Evolutionary conservation across 23 tunicate genomes (phyloP).

Genomic region (Oikopleura vanhoeffeni): DNA sequence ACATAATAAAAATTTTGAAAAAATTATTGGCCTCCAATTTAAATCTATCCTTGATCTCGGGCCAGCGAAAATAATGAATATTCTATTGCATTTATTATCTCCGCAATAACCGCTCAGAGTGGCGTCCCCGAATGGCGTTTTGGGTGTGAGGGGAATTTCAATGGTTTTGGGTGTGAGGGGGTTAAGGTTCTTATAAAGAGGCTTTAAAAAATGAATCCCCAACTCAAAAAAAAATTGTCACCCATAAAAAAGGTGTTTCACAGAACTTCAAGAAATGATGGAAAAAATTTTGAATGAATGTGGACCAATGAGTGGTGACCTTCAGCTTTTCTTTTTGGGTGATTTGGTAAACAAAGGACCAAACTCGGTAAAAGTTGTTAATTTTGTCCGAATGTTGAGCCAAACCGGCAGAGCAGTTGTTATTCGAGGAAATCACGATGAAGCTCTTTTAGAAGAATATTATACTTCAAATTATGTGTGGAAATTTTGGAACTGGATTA

Average conservation of each 20-base stretch:
- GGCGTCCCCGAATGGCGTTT: too few species aligned
- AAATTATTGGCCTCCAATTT: too few species aligned
- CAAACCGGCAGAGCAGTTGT: constrained; percentile 13
- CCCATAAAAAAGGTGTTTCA: background rate
- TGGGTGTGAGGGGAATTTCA: too few species aligned
- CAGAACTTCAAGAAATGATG: background rate
- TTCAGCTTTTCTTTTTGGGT: constrained; percentile 38
- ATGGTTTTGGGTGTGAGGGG: too few species aligned
- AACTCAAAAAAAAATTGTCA: too few species aligned
- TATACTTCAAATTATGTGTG: background rate
- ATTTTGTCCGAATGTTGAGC: constrained; percentile 19
- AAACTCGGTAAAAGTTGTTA: constrained; percentile 29
- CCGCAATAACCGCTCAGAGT: too few species aligned
- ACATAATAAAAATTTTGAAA: too few species aligned
- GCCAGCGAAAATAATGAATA: too few species aligned
- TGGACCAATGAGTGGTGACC: background rate
- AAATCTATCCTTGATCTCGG: too few species aligned
- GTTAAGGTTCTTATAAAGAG: too few species aligned
- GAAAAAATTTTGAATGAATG: background rate
- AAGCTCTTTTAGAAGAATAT: constrained; percentile 31
- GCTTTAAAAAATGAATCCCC: too few species aligned
- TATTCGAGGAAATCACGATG: constrained; percentile 77
- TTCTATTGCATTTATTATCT: too few species aligned
- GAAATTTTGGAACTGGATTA: background rate
- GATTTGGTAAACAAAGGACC: constrained; percentile 83